Conservation (phyloP, 2,113 vertebrate genomes). For the Centrocercus urophasianus region DNA sequence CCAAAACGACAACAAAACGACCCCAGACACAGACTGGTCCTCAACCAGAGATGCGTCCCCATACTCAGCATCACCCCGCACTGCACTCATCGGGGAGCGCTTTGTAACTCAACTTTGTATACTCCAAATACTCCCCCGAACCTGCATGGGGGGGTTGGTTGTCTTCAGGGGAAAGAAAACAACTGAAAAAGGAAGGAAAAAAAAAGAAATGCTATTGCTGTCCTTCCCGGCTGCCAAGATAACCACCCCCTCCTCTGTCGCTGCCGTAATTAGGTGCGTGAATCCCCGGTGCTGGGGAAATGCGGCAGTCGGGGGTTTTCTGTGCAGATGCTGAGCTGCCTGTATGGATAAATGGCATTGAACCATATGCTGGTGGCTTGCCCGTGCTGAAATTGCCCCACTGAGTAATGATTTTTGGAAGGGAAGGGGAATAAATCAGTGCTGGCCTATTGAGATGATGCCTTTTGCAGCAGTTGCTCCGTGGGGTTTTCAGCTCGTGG, state of each 20-base stretch:
- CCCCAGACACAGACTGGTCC: fast-evolving
- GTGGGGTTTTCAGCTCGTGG: fast-evolving
- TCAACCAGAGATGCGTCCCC: background rate
- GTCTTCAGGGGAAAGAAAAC: background rate
- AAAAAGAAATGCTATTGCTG: background rate
- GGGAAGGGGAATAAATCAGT: background rate
- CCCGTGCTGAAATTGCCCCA: background rate
- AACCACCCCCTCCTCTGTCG: conserved; percentile 34
- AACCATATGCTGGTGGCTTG: background rate
- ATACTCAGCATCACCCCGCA: background rate
- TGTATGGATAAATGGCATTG: background rate
- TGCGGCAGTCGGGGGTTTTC: background rate
- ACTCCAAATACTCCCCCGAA: background rate
- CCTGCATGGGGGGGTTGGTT: background rate
- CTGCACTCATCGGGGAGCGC: background rate
- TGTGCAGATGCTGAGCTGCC: background rate
- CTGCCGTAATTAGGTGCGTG: conserved; percentile 38
- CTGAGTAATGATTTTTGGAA: background rate
- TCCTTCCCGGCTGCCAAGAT: conserved; percentile 44
- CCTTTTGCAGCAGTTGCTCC: background rate
- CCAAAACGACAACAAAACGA: background rate
- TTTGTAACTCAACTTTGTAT: background rate
- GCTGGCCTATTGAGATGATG: background rate
- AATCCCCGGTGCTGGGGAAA: background rate
- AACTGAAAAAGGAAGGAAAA: background rate